Evolutionary conservation across 1,140 invertebrate genomes (phyloP).

Genomic region (Venturia canescens): DNA sequence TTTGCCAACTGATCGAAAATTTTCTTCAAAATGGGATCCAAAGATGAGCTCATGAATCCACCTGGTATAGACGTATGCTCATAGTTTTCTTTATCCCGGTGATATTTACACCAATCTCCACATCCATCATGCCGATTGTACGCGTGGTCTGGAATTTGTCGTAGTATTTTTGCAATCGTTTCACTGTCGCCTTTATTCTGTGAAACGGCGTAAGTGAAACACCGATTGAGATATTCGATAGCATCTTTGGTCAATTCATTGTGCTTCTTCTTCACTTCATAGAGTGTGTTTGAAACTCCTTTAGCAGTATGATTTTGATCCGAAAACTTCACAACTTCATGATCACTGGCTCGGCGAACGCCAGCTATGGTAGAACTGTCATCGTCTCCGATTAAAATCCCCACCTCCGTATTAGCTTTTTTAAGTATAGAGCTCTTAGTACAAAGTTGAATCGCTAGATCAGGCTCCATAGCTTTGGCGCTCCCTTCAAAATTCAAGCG

Average conservation of each 20-base stretch:
- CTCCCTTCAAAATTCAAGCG: background rate
- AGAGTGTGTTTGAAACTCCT: constrained; percentile 4
- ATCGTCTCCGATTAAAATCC: constrained; percentile 7
- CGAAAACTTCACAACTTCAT: constrained; percentile 3
- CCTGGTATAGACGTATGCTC: constrained; percentile 6
- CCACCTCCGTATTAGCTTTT: background rate
- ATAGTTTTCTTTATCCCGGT: constrained; percentile 6
- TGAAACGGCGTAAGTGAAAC: constrained; percentile 20
- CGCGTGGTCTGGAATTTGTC: background rate
- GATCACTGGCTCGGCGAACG: background rate
- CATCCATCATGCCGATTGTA: constrained; percentile 19
- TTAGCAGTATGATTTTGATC: constrained; percentile 14
- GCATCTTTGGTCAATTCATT: constrained; percentile 22
- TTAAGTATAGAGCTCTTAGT: background rate
- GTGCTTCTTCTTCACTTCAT: too few species aligned
- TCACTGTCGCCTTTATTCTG: constrained; percentile 6
- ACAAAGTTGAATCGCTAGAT: background rate
- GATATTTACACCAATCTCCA: constrained; percentile 21
- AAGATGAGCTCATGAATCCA: constrained; percentile 37
- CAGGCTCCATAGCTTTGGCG: constrained; percentile 10
- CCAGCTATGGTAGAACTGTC: constrained; percentile 15
- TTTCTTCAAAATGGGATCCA: background rate
- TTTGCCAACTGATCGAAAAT: constrained; percentile 17
- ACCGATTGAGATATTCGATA: constrained; percentile 26
- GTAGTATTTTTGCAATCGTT: constrained; percentile 5